Percentiles rank a stretch among this genome's conserved stretches.
These are phyloP conservation scores for Stichodactyla mertensii DNA, from an alignment of 64 coral and sea anemone genomes.

Conservation along the genomic window DNA sequence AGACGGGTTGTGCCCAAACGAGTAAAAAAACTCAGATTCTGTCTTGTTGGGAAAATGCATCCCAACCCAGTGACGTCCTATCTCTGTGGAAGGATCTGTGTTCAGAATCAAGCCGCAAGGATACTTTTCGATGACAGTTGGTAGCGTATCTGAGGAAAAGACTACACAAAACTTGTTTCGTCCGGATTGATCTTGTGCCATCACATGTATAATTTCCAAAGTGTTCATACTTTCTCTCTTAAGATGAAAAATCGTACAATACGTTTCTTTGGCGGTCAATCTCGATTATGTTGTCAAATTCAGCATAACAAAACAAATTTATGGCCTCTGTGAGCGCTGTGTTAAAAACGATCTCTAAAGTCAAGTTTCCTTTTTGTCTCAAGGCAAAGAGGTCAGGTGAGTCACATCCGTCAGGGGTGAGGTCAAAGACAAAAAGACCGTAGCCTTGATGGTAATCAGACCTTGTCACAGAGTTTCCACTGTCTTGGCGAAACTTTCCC, in stretches of 20 bases:
- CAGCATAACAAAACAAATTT: background rate
- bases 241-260: background rate
- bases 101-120: constrained; percentile 4
- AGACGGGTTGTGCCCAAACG: constrained; percentile 24
- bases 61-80: constrained; percentile 10
- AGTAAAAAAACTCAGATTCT: constrained; percentile 25
- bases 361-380: background rate
- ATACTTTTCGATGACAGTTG: background rate
- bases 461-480: background rate
- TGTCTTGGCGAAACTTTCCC: background rate
- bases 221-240: background rate
- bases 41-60: constrained; percentile 12
- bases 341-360: background rate
- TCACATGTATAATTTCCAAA: background rate
- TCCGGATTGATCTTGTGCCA: background rate
- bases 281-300: constrained; percentile 6
- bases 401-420: background rate
- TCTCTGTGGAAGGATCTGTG: background rate
- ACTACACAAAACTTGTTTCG: constrained; percentile 1
- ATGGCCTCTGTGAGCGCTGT: background rate
- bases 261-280: constrained; percentile 1
- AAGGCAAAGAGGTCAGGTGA: background rate
- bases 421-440: background rate
- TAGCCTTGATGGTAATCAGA: background rate
- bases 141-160: background rate